Base-by-base conservation (phyloP, 2,113 vertebrate genomes). In the Oreotrochilus melanogaster region DNA sequence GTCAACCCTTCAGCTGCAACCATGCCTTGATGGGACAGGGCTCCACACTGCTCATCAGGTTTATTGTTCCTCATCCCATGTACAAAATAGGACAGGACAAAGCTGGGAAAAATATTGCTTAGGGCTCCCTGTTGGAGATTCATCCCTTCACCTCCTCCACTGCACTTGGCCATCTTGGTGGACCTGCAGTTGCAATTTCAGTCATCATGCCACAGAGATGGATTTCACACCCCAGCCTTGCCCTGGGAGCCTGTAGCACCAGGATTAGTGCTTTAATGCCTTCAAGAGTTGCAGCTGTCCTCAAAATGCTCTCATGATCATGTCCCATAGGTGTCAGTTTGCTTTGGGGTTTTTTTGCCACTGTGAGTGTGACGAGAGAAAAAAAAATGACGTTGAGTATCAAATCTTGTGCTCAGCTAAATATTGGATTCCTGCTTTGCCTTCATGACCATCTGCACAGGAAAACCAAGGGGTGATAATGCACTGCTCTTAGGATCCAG, bases 1-100 rank as follows among this genome's bases (percentile, higher is more conserved):
- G 15, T 18, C 67, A 78, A 17, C 18, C 15, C 23, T 81, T 35
- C 1, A 1, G 17, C 39, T 33, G 37, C 57, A 33, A 37, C n/a
- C 31, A 74, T 0, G 1, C 33, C 47, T 50, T 12, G 10, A 22
- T 25, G 42, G 43, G 45, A n/a, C 42, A 76, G 39, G 48, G 2
- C 37, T 61, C 10, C 12, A 18, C 18, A 14, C 35, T 57, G 45
- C 22, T 57, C 27, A 48, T 82, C 24, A 61, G 42, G 1, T 64
- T 24, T 16, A 23, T 15, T 1, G 0, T 21, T 56, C 11, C 70
- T 78, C 33, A n/a, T 9, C 7, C 18, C 56, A 35, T 0, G 1
- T 3, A 28, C 3, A 35, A 57, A 30, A 17, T 4, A 10, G 54
- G 11, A 12, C 0, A 61, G 22, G 18, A 42, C 6, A 62, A 84